A percentile compares a stretch with the other conserved stretches of the same genome.
Conservation (phyloP, 2,797 vertebrate genomes). For the Malurus splendens region DNA sequence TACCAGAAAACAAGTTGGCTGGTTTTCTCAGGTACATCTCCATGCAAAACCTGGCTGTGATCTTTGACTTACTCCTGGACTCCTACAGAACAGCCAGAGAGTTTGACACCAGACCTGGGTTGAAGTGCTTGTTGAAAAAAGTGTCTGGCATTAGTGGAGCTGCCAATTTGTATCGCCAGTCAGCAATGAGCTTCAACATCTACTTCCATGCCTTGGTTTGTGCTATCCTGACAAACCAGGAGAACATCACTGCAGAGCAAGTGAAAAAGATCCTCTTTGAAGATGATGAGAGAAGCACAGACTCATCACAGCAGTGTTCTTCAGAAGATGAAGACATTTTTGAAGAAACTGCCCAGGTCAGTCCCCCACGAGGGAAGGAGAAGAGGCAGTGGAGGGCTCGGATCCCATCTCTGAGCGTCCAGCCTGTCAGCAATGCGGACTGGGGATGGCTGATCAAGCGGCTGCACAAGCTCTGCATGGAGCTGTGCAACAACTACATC, state of each 20-base stretch:
- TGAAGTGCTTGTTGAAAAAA: conserved; percentile 96
- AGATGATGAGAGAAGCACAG: conserved; percentile 89
- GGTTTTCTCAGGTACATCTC: conserved; percentile 97
- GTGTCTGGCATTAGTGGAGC: conserved; percentile 93
- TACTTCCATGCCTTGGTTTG: conserved; percentile 93
- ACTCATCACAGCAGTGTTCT: conserved; percentile 90
- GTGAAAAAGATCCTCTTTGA: conserved; percentile 92
- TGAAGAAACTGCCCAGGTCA: conserved; percentile 95
- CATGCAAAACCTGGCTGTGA: conserved; percentile 94
- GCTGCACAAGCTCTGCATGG: conserved; percentile 91
- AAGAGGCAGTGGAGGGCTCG: conserved; percentile 85
- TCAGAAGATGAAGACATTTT: conserved; percentile 98
- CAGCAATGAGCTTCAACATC: conserved; percentile 95
- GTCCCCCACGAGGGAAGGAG: conserved; percentile 86
- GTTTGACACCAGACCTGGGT: conserved; percentile 91
- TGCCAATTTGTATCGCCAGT: conserved; percentile 94
- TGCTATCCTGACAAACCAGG: conserved; percentile 87
- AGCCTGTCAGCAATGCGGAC: conserved; percentile 84
- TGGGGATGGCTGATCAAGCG: conserved; percentile 94
- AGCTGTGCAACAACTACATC: conserved; percentile 93
- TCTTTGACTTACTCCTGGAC: conserved; percentile 94
- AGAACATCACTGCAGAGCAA: conserved; percentile 86
- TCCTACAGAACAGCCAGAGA: conserved; percentile 93
- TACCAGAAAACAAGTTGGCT: conserved; percentile 77
- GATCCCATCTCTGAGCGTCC: conserved; percentile 84